Conservation (phyloP, 2,113 vertebrate genomes). For the Globicephala melas region DNA sequence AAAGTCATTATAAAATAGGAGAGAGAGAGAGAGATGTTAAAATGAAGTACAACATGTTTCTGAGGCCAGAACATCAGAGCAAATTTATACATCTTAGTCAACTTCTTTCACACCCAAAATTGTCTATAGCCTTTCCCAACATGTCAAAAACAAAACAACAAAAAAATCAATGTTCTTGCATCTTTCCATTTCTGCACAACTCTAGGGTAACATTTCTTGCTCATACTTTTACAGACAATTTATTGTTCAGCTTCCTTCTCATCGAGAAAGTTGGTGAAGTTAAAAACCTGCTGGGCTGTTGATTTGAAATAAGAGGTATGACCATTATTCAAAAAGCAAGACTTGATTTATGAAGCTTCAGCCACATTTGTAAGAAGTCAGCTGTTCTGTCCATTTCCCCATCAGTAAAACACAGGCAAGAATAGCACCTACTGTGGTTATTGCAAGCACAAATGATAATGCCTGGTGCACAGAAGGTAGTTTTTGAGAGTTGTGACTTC, state of each 20-base stretch:
- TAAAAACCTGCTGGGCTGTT: constrained; percentile 34
- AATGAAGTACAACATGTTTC: constrained; percentile 19
- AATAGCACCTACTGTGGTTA: neutral
- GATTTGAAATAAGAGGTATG: constrained; percentile 18
- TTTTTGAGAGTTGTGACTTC: neutral
- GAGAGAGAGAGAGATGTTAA: neutral
- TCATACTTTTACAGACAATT: neutral
- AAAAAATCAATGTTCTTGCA: neutral
- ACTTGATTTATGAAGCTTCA: neutral
- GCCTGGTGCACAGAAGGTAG: neutral
- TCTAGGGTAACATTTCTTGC: constrained; percentile 9
- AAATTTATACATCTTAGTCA: constrained; percentile 58
- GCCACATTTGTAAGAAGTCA: neutral
- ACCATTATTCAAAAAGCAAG: constrained; percentile 24
- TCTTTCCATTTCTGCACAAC: constrained; percentile 15
- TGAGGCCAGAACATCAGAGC: constrained; percentile 38
- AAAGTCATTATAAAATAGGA: constrained; percentile 57
- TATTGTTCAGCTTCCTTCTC: neutral
- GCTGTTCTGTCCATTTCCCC: neutral
- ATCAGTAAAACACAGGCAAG: neutral
- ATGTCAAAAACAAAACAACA: constrained; percentile 17
- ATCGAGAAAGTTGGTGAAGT: constrained; percentile 37
- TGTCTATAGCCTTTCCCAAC: constrained; percentile 43
- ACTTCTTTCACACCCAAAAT: constrained; percentile 56
- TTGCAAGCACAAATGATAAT: neutral